Conservation (phyloP, 53 echinoderm and acorn worm species). For the Holothuria scabra region DNA sequence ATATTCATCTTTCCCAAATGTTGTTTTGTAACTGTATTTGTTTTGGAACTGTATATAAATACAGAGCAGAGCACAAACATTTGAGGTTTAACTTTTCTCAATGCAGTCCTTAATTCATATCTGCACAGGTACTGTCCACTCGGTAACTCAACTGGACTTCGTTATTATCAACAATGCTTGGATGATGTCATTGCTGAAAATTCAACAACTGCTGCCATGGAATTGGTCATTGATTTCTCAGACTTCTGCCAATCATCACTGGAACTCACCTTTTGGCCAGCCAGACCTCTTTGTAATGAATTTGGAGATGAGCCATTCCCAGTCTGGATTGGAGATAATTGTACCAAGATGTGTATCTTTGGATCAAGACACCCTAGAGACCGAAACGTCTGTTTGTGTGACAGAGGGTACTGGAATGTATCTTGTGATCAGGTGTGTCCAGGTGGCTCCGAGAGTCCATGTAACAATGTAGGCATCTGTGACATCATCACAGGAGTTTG, state of each 20-base stretch:
- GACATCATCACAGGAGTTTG: conserved; percentile 66
- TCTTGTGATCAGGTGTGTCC: conserved; percentile 73
- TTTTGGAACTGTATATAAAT: too few relatives aligned
- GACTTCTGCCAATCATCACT: conserved; percentile 74
- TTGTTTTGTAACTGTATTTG: too few relatives aligned
- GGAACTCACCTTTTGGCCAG: conserved; percentile 70
- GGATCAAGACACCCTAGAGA: conserved; percentile 63
- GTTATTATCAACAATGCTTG: conserved; percentile 71
- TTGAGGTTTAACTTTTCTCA: too few relatives aligned
- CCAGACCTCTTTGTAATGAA: conserved; percentile 81
- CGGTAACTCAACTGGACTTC: conserved; percentile 58
- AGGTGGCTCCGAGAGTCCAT: conserved; percentile 76
- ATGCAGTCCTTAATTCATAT: not conserved
- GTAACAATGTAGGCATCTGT: conserved; percentile 72
- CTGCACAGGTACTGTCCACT: conserved; percentile 73
- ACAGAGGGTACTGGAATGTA: conserved; percentile 68
- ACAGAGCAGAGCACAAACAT: too few relatives aligned
- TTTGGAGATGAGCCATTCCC: conserved; percentile 80
- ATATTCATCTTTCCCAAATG: too few relatives aligned
- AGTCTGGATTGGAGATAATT: conserved; percentile 86
- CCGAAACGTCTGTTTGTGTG: conserved; percentile 75
- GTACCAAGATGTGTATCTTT: conserved; percentile 72
- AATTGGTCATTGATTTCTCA: conserved; percentile 67
- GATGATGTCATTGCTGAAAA: conserved; percentile 51
- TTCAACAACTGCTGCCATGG: conserved; percentile 70